Evolutionary conservation across 2,113 vertebrate species (phyloP).

Genomic region (Psephotus haematonotus): DNA sequence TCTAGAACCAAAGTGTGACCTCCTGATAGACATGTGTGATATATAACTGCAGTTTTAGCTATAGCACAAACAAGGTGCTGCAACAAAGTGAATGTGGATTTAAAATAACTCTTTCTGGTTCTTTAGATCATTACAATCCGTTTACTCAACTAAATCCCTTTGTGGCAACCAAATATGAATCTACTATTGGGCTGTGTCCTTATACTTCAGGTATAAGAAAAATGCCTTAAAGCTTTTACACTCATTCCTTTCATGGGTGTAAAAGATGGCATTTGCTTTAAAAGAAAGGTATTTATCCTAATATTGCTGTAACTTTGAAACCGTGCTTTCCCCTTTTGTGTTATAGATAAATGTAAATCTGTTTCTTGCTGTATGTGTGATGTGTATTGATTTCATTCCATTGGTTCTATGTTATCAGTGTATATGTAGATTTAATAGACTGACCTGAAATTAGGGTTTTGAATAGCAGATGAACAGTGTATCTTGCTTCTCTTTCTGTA

Average conservation of each 20-base stretch:
- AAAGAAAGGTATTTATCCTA: not conserved
- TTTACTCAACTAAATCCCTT: conserved; percentile 86
- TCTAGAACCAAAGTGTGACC: not conserved
- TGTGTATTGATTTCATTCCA: conserved; percentile 1
- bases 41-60: not conserved
- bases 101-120: conserved; percentile 75
- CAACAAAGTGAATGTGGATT: not conserved
- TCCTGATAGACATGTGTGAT: not conserved
- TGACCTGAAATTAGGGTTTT: not conserved
- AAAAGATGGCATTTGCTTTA: conserved; percentile 49
- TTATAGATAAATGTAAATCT: not conserved
- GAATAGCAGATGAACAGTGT: not conserved
- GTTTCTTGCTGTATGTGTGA: conserved; percentile 21
- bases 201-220: conserved; percentile 84
- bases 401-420: conserved; percentile 22
- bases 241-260: not conserved
- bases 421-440: not conserved
- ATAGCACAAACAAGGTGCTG: not conserved
- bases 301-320: not conserved
- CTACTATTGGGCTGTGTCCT: conserved; percentile 83
- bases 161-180: conserved; percentile 85
- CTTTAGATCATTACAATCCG: conserved; percentile 90
- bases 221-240: conserved; percentile 60
- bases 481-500: conserved; percentile 57
- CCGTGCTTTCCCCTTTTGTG: not conserved